Evolutionary conservation across 2,888 invertebrate species (phyloP), one percentile per base, ranked within the genome.

Genomic region (Allacma fusca): DNA sequence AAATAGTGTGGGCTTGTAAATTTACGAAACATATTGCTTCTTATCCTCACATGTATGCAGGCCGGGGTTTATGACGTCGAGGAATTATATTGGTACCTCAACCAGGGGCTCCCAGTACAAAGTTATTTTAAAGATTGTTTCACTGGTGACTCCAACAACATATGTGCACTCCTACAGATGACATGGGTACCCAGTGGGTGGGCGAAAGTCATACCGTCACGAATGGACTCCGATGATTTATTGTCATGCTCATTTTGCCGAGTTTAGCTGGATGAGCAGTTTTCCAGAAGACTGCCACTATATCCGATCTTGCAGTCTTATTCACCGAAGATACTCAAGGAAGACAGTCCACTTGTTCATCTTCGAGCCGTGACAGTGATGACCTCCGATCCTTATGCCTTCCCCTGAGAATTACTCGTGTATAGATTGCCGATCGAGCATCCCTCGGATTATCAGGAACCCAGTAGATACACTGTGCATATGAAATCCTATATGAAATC

Each of bases 131-230:
- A 74, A 74, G 34, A 40, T 24, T 40, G 43, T 16, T 24, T 67
- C 44, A 74, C 16, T 74, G 65, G 74, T 74, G 74, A 74, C 74
- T 65, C 40, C 29, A 64, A 43, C 21, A 73, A 72, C 59, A 73
- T 73, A 65, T 73, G 64, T 65, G 65, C 29, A 50, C 57, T 57
- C 21, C 43, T 43, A 23, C 71, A 76, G 77, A 79, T 79, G 79
- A 79, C 79, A 77, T 77, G 74, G 77, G 70, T 70, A 64, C 79
- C 77, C 76, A 76, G 76, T 76, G 79, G 79, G 76, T 74, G 79
- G 77, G 76, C 72, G 67, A 76, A 77, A 79, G 77, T 79, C 76
- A 68, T 68, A 75, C 75, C 62, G 78, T 44, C 75, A 21, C 68
- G 34, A 78, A 75, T 73, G 73, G 62, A 19, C 23, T 40, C 29